Evolutionary conservation across 2,888 invertebrate genomes (phyloP).

Genomic region (Coleophora flavipennella): DNA sequence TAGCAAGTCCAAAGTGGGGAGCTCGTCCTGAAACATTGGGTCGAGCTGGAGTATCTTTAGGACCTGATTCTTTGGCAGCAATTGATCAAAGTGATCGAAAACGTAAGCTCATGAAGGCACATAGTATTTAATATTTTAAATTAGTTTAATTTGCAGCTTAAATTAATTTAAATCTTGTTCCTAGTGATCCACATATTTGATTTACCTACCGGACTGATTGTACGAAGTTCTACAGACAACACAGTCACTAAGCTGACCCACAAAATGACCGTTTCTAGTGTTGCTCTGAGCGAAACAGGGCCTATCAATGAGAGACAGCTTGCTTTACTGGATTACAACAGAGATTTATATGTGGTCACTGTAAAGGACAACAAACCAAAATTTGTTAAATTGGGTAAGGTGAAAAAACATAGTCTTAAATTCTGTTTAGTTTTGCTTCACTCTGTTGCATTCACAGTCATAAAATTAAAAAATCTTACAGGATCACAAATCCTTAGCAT

Average conservation of each 20-base stretch:
- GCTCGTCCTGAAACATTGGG: constrained; percentile 88
- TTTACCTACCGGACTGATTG: constrained; percentile 76
- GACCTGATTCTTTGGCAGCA: constrained; percentile 89
- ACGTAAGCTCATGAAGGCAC: constrained; percentile 60
- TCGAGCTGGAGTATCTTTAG: constrained; percentile 83
- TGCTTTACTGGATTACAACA: constrained; percentile 90
- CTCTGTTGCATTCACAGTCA: no score
- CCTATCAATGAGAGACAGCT: constrained; percentile 84
- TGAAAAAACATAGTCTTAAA: not conserved
- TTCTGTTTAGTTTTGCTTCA: no score
- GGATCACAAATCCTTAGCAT: constrained; percentile 62
- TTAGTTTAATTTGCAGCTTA: not conserved
- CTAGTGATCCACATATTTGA: constrained; percentile 89
- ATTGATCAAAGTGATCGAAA: constrained; percentile 89
- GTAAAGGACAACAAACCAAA: constrained; percentile 77
- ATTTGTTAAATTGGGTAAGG: constrained; percentile 81
- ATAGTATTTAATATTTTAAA: not conserved
- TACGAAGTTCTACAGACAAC: constrained; percentile 77
- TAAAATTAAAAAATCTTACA: no score
- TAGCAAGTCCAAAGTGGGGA: constrained; percentile 89
- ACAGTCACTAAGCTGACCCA: constrained; percentile 84
- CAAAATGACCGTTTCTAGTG: constrained; percentile 82
- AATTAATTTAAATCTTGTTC: constrained; percentile 15
- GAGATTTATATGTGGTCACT: constrained; percentile 88
- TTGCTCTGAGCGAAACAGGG: constrained; percentile 90